Conservation (phyloP, 2,113 vertebrate species). For the Gallinago paraguaiae region DNA sequence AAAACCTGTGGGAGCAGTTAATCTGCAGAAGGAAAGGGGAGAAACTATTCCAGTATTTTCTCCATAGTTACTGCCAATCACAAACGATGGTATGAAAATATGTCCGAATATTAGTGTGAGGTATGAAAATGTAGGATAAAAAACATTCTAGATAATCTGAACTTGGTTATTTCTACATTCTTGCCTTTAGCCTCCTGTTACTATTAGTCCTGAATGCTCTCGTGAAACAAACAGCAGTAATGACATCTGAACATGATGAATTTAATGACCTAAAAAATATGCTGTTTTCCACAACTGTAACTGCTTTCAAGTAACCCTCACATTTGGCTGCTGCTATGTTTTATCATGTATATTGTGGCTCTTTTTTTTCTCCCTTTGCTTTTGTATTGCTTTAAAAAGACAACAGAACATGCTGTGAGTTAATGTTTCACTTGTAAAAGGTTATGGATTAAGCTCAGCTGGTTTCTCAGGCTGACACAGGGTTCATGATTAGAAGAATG, state of each 20-base stretch:
- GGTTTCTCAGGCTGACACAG: slow-evolving; percentile 71
- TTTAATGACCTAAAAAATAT: slow-evolving; percentile 12
- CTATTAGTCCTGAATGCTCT: not conserved
- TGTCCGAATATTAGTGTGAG: not conserved
- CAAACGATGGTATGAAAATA: not conserved
- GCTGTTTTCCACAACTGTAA: slow-evolving; percentile 12
- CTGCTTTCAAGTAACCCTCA: slow-evolving; percentile 48
- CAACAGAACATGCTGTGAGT: slow-evolving; percentile 69
- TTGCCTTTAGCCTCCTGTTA: not conserved
- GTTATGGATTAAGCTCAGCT: slow-evolving; percentile 79
- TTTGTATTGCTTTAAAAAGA: slow-evolving; percentile 73
- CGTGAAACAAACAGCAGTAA: not conserved
- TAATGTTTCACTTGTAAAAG: slow-evolving; percentile 78
- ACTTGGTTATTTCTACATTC: not conserved
- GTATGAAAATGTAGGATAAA: not conserved
- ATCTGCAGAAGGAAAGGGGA: not conserved
- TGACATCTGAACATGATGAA: not conserved
- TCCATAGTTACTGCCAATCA: not conserved
- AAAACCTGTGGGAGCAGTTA: not conserved
- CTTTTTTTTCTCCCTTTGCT: slow-evolving; percentile 21
- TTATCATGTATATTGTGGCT: slow-evolving; percentile 54
- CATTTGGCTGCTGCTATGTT: slow-evolving; percentile 34
- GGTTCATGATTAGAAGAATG: slow-evolving; percentile 77
- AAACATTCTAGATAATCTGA: not conserved
- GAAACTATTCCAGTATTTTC: not conserved